phyloP scores from a whole-genome alignment of 1,140 invertebrate species.

The Pristionchus pacificus region DNA sequence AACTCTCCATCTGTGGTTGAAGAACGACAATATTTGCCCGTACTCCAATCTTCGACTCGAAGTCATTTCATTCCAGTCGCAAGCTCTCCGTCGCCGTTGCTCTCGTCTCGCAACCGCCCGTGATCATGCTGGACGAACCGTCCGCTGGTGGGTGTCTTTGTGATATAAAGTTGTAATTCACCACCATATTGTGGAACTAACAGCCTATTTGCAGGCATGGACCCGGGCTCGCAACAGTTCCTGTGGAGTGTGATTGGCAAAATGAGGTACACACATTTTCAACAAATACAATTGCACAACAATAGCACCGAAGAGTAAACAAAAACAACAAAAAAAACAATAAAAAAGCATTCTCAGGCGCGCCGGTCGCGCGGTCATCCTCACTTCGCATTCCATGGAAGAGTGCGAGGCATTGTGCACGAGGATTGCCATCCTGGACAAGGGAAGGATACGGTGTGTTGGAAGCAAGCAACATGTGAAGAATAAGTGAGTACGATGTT shows the following conservation, averaged over 20 bases:
- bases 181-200: too few relatives aligned
- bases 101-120: constrained; percentile 72
- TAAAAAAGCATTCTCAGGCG: too few relatives aligned
- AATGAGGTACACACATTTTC: constrained; percentile 18
- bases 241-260: constrained; percentile 62
- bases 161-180: too few relatives aligned
- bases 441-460: constrained; percentile 72
- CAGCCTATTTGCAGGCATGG: constrained; percentile 66
- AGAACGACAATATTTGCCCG: too few relatives aligned
- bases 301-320: too few relatives aligned
- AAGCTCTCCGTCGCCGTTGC: constrained; percentile 89
- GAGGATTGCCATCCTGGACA: constrained; percentile 80
- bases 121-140: too few relatives aligned
- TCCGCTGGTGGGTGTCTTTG: too few relatives aligned
- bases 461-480: constrained; percentile 72
- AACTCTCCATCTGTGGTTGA: too few relatives aligned
- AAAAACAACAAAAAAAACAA: too few relatives aligned
- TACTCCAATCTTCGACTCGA: too few relatives aligned
- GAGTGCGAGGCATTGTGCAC: constrained; percentile 82
- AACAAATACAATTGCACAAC: too few relatives aligned
- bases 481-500: constrained; percentile 63
- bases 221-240: constrained; percentile 63
- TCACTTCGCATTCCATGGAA: constrained; percentile 50
- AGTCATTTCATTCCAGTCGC: too few relatives aligned
- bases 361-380: constrained; percentile 38